Evolutionary conservation across 2,797 vertebrate genomes (phyloP).

Genomic region (Enteromius treurensis): DNA sequence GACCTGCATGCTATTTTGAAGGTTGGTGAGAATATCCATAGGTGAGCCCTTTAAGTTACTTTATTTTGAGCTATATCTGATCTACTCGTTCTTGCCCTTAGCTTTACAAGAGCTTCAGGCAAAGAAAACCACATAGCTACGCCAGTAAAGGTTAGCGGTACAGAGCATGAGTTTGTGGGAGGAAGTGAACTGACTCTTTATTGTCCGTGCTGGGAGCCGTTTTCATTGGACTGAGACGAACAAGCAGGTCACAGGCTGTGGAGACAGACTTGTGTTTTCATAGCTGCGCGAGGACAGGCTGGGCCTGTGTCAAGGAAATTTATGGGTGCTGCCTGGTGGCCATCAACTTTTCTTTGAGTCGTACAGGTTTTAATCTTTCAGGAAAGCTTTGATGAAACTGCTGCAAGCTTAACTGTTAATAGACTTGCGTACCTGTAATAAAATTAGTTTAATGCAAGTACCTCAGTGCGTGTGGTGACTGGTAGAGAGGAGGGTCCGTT

Average conservation of each 20-base stretch:
- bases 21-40: background rate
- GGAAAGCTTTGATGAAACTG: conserved; percentile 17
- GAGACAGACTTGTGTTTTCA: conserved; percentile 70
- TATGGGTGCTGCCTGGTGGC: conserved; percentile 17
- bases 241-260: conserved; percentile 50
- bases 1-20: background rate
- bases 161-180: conserved; percentile 27
- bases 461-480: conserved; percentile 89
- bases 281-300: conserved; percentile 64
- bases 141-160: conserved; percentile 38
- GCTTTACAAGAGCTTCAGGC: conserved; percentile 23
- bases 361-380: conserved; percentile 21
- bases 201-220: conserved; percentile 67
- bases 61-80: conserved; percentile 21
- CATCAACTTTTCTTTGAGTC: conserved; percentile 29
- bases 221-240: conserved; percentile 67
- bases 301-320: conserved; percentile 51
- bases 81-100: conserved; percentile 22
- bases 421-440: conserved; percentile 33
- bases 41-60: background rate
- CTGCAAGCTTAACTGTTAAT: conserved; percentile 29
- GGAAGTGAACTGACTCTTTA: conserved; percentile 64
- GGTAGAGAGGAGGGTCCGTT: conserved; percentile 88
- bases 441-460: conserved; percentile 65
- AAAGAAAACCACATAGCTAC: conserved; percentile 29